Evolutionary conservation across 2,113 vertebrate genomes (phyloP).

Genomic region (Lophius piscatorius): DNA sequence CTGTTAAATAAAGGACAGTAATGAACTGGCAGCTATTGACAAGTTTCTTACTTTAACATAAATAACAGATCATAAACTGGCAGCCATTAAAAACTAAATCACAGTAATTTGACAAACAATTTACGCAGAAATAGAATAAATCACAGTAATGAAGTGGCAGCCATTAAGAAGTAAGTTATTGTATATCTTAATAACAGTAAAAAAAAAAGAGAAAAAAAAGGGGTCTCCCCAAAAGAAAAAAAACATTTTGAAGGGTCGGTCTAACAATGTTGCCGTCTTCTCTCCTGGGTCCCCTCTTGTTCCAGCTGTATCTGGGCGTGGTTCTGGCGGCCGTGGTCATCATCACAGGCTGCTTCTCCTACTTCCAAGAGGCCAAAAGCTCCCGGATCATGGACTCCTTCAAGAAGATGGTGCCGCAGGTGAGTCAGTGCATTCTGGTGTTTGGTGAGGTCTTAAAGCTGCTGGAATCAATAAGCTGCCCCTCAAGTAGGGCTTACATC

Average conservation of each 20-base stretch:
- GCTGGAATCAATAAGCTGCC: constrained; percentile 57
- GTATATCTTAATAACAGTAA: no score
- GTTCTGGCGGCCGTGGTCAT: constrained; percentile 88
- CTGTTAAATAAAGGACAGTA: no score
- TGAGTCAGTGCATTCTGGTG: constrained; percentile 50
- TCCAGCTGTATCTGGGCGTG: constrained; percentile 87
- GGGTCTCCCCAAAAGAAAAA: no score
- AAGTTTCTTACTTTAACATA: no score
- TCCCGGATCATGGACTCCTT: constrained; percentile 95
- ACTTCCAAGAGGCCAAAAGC: constrained; percentile 93
- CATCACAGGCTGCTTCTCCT: constrained; percentile 90
- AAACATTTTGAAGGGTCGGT: not conserved
- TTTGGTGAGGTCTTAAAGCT: constrained; percentile 39
- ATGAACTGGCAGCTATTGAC: no score
- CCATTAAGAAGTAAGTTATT: no score
- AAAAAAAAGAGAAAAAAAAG: no score
- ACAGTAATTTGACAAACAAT: no score
- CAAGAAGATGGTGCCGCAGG: constrained; percentile 95
- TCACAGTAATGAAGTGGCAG: no score
- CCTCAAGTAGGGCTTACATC: constrained; percentile 59
- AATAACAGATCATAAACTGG: no score
- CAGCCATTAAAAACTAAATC: no score
- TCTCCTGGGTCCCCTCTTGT: not conserved
- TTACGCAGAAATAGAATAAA: no score
- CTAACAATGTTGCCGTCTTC: not conserved